Evolutionary conservation across 2,113 vertebrate species (phyloP).

Genomic region (Sigmodon hispidus): DNA sequence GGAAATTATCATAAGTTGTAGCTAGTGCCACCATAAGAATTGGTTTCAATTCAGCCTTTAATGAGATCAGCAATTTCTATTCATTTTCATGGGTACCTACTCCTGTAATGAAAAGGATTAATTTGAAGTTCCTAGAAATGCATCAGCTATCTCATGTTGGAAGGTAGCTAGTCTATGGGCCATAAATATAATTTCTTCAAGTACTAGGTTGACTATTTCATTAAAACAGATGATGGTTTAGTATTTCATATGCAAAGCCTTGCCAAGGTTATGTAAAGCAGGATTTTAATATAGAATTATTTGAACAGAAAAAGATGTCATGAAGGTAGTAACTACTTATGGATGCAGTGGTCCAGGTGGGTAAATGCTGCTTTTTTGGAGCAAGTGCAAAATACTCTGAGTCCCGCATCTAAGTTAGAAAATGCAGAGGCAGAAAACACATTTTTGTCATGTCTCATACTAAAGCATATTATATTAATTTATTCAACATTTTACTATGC

Average conservation of each 20-base stretch:
- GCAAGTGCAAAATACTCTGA: slow-evolving; percentile 39
- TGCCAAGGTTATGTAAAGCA: slow-evolving; percentile 55
- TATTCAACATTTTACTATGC: background rate
- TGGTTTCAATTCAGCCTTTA: slow-evolving; percentile 81
- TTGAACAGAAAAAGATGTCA: slow-evolving; percentile 67
- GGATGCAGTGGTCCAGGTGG: background rate
- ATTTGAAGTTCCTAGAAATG: slow-evolving; percentile 79
- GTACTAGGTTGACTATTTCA: slow-evolving; percentile 74
- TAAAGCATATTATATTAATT: background rate
- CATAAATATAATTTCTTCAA: slow-evolving; percentile 78
- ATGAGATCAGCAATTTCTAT: slow-evolving; percentile 81
- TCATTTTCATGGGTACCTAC: slow-evolving; percentile 81
- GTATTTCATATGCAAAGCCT: slow-evolving; percentile 70
- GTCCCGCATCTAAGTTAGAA: background rate
- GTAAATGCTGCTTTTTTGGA: background rate
- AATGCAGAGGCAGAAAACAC: background rate
- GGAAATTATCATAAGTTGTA: slow-evolving; percentile 79
- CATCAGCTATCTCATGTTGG: slow-evolving; percentile 70
- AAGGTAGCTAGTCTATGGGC: slow-evolving; percentile 61
- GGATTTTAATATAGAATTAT: slow-evolving; percentile 66
- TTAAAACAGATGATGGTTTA: slow-evolving; percentile 77
- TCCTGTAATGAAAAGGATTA: slow-evolving; percentile 80
- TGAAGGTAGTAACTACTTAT: slow-evolving; percentile 50
- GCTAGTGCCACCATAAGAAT: slow-evolving; percentile 75
- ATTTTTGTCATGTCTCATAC: background rate